Percentiles rank a stretch among this genome's conserved stretches.
Evolutionary conservation across 2,113 vertebrate genomes (phyloP).

Genomic region (Nestor notabilis): DNA sequence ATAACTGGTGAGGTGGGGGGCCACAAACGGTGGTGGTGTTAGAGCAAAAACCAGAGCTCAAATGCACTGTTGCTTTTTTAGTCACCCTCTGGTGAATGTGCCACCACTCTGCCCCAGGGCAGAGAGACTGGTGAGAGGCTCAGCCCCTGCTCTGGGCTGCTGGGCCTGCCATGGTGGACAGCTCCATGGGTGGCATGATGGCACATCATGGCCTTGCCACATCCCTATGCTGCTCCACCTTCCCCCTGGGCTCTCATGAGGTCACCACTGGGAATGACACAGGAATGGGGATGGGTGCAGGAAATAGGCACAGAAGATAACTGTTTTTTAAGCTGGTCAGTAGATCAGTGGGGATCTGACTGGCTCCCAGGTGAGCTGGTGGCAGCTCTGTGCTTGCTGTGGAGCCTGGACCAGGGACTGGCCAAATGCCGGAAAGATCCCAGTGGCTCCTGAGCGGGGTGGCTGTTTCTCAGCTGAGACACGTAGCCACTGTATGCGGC

Average conservation of each 20-base stretch:
- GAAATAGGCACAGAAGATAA: not conserved
- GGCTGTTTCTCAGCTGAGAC: not conserved
- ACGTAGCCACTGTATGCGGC: accelerated
- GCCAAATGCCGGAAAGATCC: not conserved
- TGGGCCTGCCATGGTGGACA: accelerated
- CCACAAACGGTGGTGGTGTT: not conserved
- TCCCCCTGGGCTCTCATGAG: not conserved
- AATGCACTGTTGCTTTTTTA: not conserved
- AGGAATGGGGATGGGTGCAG: not conserved
- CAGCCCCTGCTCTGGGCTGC: not conserved
- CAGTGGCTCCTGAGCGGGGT: not conserved
- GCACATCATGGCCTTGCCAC: not conserved
- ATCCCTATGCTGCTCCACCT: not conserved
- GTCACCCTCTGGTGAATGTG: not conserved
- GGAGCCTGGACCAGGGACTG: not conserved
- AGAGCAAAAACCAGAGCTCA: not conserved
- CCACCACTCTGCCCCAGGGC: not conserved
- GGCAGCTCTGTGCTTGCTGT: not conserved
- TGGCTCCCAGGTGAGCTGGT: accelerated
- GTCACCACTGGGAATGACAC: accelerated
- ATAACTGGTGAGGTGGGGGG: accelerated
- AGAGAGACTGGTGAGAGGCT: not conserved
- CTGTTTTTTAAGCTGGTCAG: not conserved
- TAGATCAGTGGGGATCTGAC: not conserved
- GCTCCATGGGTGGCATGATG: not conserved